Percentiles rank a stretch among this genome's conserved stretches.
phyloP scores from a whole-genome alignment of 2,888 invertebrate species.

The Rhingia rostrata region DNA sequence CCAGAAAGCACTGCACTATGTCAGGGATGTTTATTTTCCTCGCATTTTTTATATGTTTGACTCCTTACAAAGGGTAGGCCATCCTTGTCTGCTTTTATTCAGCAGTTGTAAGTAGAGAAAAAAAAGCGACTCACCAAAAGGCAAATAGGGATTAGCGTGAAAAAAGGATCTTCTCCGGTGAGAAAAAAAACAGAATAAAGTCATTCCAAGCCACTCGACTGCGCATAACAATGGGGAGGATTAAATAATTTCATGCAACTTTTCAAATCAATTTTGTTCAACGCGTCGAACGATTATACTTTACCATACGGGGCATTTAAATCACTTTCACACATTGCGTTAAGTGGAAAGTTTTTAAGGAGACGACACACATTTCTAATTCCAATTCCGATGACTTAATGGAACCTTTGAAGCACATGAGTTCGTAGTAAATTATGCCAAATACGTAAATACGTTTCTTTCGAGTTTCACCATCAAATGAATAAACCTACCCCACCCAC shows the following conservation, averaged over 20 bases:
- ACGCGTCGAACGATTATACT: conserved; percentile 56
- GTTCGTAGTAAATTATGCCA: conserved; percentile 58
- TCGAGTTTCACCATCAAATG: conserved; percentile 9
- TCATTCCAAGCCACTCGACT: conserved; percentile 51
- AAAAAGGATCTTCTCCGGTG: conserved; percentile 18
- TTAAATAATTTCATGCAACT: conserved; percentile 24
- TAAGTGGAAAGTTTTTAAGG: conserved; percentile 66
- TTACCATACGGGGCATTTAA: conserved; percentile 56
- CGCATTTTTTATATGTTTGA: background rate
- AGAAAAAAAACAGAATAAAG: conserved; percentile 66
- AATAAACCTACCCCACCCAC: background rate
- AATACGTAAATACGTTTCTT: conserved; percentile 47
- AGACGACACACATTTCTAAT: conserved; percentile 56
- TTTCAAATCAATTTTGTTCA: conserved; percentile 58
- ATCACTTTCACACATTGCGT: conserved; percentile 43
- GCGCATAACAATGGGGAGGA: conserved; percentile 32
- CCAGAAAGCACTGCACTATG: conserved; percentile 42
- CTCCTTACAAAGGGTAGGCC: conserved; percentile 12
- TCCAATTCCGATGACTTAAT: conserved; percentile 69
- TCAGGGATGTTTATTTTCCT: conserved; percentile 57
- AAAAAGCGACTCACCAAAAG: conserved; percentile 52
- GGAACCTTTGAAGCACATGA: conserved; percentile 50
- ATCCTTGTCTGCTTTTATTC: conserved; percentile 40
- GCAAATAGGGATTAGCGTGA: conserved; percentile 69
- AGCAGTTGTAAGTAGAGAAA: conserved; percentile 36